These are phyloP conservation scores for Simalia tracyae DNA, from an alignment of 2,797 vertebrate genomes.

Conservation along the genomic window DNA sequence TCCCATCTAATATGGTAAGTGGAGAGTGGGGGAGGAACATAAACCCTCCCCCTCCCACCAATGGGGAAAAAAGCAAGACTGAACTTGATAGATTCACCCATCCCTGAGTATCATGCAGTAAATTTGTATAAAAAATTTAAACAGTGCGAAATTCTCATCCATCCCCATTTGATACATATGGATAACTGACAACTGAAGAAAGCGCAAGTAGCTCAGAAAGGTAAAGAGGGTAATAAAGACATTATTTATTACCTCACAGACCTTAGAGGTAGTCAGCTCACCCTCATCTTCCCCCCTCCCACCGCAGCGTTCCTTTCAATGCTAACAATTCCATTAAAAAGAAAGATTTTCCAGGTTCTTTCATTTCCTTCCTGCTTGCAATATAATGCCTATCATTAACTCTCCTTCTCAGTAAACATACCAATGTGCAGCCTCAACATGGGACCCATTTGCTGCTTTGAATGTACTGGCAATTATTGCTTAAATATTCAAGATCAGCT, in stretches of 20 bases:
- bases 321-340: slow-evolving; percentile 47
- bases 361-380: slow-evolving; percentile 43
- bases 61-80: neutral
- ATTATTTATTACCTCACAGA: neutral
- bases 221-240: neutral
- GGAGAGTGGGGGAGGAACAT: neutral
- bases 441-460: slow-evolving; percentile 45
- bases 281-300: neutral
- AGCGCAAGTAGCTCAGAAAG: neutral
- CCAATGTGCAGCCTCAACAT: slow-evolving; percentile 46
- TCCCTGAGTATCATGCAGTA: neutral
- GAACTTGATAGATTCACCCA: neutral
- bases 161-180: neutral
- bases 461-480: slow-evolving; percentile 56
- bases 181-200: neutral
- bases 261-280: neutral
- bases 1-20: neutral
- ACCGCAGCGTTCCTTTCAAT: neutral
- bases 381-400: slow-evolving; percentile 51
- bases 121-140: neutral
- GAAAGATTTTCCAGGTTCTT: slow-evolving; percentile 42
- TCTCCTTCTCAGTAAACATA: slow-evolving; percentile 57
- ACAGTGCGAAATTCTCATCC: neutral
- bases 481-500: slow-evolving; percentile 59
- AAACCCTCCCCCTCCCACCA: neutral